Percentiles rank a stretch among this genome's conserved stretches.
Evolutionary conservation across 2,113 vertebrate species (phyloP).

Genomic region (Nanorana parkeri): DNA sequence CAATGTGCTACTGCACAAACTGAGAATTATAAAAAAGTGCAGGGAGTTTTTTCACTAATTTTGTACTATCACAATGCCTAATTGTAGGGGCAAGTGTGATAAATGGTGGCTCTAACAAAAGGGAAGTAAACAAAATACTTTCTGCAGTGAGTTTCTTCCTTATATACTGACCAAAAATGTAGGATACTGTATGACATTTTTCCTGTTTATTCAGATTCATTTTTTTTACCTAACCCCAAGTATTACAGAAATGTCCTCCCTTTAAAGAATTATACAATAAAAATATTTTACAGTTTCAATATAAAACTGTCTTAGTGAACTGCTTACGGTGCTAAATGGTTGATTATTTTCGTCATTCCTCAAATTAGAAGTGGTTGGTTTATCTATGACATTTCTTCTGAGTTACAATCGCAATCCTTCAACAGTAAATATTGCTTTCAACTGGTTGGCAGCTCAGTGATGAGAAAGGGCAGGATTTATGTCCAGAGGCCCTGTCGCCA

Average conservation of each 20-base stretch:
- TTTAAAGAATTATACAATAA: slow-evolving; percentile 39
- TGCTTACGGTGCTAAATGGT: slow-evolving; percentile 29
- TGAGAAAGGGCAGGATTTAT: slow-evolving; percentile 13
- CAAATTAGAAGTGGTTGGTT: slow-evolving; percentile 49
- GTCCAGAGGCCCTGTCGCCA: neutral
- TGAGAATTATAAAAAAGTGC: no score
- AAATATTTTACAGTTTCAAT: slow-evolving; percentile 22
- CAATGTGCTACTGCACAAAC: no score
- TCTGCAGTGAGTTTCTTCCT: no score
- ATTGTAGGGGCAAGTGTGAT: no score
- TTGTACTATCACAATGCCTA: no score
- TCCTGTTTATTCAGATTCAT: neutral
- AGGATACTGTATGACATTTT: no score
- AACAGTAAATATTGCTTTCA: slow-evolving; percentile 29
- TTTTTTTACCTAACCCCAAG: neutral
- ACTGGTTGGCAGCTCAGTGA: slow-evolving; percentile 16
- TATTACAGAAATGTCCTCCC: slow-evolving; percentile 20
- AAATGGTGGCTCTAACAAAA: no score
- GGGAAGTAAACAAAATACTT: no score
- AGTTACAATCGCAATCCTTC: slow-evolving; percentile 24
- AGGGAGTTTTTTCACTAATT: no score
- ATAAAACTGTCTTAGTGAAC: slow-evolving; percentile 33
- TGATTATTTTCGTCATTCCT: slow-evolving; percentile 47
- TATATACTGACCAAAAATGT: no score
- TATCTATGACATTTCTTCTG: slow-evolving; percentile 42